Conservation (phyloP, 2,797 vertebrate genomes). For the Oreochromis grahami region DNA sequence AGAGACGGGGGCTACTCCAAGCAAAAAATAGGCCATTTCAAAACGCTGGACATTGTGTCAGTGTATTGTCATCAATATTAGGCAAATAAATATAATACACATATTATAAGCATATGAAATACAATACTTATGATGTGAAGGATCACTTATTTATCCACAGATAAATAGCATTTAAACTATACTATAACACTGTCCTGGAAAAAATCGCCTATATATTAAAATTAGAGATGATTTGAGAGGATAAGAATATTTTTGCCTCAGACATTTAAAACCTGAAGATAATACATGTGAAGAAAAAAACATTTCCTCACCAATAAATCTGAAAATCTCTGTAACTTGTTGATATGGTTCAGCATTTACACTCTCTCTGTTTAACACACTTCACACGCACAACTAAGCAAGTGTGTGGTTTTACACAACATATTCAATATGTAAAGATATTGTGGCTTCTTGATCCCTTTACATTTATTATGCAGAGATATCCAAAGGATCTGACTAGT, state of each 20-base stretch:
- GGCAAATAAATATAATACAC: not conserved
- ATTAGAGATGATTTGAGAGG: not conserved
- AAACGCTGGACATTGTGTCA: conserved; percentile 8
- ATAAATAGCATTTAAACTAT: not conserved
- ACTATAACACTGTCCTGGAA: not conserved
- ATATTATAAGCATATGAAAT: not conserved
- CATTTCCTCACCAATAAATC: not conserved
- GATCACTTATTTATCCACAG: not conserved
- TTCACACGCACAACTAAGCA: not conserved
- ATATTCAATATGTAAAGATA: not conserved
- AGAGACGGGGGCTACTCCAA: conserved; percentile 19
- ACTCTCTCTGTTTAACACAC: not conserved
- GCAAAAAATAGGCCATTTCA: conserved; percentile 12
- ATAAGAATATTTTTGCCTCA: not conserved
- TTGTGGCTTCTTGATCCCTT: not conserved
- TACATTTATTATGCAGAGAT: not conserved
- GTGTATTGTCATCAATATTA: not conserved
- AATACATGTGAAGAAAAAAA: conserved; percentile 21
- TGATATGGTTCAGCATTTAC: conserved; percentile 19
- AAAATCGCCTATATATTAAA: not conserved
- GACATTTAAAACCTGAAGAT: conserved; percentile 16
- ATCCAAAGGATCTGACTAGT: not conserved
- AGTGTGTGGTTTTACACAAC: not conserved
- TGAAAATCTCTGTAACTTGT: not conserved
- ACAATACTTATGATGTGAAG: not conserved